phyloP scores from a whole-genome alignment of 1,140 invertebrate species.

The Tetramorium parvispinum region DNA sequence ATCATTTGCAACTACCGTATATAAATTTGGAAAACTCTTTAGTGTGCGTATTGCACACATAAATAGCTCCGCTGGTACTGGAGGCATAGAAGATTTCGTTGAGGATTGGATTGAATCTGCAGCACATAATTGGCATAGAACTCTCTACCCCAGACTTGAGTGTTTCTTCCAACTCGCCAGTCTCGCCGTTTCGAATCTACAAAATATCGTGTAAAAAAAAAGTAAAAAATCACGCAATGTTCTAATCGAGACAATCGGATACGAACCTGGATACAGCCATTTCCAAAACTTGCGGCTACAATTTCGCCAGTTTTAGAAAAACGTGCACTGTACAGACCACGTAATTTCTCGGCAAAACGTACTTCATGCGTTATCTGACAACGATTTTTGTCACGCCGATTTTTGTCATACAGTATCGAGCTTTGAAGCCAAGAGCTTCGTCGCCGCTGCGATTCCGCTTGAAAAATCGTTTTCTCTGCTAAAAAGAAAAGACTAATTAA shows the following conservation, averaged over 20 bases:
- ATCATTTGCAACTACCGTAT: constrained; percentile 60
- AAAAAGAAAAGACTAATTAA: constrained; percentile 58
- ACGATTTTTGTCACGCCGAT: constrained; percentile 56
- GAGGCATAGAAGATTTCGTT: constrained; percentile 73
- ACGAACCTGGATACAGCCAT: constrained; percentile 75
- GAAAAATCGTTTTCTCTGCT: constrained; percentile 63
- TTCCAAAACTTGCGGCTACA: constrained; percentile 70
- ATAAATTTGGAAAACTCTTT: constrained; percentile 72
- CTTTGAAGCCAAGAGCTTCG: constrained; percentile 68
- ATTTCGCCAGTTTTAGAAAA: constrained; percentile 71
- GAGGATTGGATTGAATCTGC: constrained; percentile 75
- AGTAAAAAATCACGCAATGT: background rate
- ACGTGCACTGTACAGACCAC: constrained; percentile 71
- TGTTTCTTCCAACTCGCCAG: constrained; percentile 65
- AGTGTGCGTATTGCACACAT: constrained; percentile 67
- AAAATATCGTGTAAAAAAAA: background rate
- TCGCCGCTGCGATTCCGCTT: constrained; percentile 62
- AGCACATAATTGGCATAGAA: constrained; percentile 73
- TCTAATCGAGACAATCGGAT: background rate
- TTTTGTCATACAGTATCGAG: background rate
- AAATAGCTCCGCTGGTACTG: constrained; percentile 76
- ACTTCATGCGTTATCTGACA: constrained; percentile 64
- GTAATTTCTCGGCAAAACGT: constrained; percentile 67
- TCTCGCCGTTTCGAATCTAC: constrained; percentile 69
- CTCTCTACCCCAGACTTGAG: constrained; percentile 65